phyloP scores from a whole-genome alignment of 2,888 invertebrate species.

The Malthinus flaveolus region DNA sequence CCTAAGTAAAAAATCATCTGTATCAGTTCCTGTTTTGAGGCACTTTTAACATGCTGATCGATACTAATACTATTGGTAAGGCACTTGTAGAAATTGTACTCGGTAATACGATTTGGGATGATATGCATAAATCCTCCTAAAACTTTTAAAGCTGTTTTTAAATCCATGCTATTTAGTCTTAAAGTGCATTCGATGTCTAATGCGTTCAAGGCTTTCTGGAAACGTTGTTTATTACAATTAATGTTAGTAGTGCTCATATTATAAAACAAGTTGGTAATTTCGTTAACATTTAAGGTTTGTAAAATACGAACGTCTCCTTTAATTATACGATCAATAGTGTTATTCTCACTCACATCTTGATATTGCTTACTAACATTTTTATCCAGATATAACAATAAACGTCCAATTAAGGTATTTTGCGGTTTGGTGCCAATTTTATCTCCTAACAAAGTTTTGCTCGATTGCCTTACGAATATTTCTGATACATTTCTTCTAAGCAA shows the following conservation, averaged over 20 bases:
- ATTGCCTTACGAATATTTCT: neutral
- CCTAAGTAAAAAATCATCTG: constrained; percentile 52
- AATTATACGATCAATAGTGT: constrained; percentile 15
- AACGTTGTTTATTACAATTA: constrained; percentile 25
- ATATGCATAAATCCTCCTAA: constrained; percentile 44
- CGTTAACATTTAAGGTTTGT: constrained; percentile 20
- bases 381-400: constrained; percentile 28
- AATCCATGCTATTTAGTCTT: constrained; percentile 37
- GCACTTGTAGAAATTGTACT: constrained; percentile 44
- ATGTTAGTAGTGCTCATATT: constrained; percentile 15
- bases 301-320: constrained; percentile 15
- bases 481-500: neutral
- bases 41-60: constrained; percentile 32
- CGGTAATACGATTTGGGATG: constrained; percentile 44
- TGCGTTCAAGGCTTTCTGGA: constrained; percentile 36
- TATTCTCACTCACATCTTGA: constrained; percentile 1
- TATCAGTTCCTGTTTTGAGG: constrained; percentile 45
- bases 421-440: constrained; percentile 16
- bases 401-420: constrained; percentile 28
- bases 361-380: constrained; percentile 11
- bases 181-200: constrained; percentile 47
- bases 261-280: constrained; percentile 25
- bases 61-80: constrained; percentile 43
- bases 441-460: constrained; percentile 11
- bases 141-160: constrained; percentile 40